Base-by-base conservation (phyloP, 2,113 vertebrate genomes). In the Gobio gobio region DNA sequence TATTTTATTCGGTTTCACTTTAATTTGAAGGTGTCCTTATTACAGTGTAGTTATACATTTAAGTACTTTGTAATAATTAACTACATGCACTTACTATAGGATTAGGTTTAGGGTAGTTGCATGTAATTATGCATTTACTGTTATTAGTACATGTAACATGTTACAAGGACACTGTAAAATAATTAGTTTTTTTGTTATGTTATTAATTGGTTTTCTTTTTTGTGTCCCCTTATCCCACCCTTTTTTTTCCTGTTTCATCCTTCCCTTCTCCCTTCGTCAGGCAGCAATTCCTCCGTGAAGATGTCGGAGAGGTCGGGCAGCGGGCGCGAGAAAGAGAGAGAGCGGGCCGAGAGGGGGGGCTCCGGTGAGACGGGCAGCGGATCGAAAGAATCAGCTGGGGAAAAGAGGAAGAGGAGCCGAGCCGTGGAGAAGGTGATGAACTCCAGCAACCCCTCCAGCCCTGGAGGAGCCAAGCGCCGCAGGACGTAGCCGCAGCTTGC, bases 371-470 rank as follows among this genome's bases (percentile, higher is more conserved):
- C 93, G 33, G 94, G 93, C 1, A 96, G 85, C 20, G 91, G 76
- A 29, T 61, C 64, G 4, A 97, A 96, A 75, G 98, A 97, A 88
- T 96, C 97, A 86, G 95, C 95, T 0, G 93, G 92, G 3, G 98
- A 98, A 91, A 99, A 98, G 92, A 96, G 96, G 91, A 99, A 99
- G 87, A 96, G 97, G 91, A 98, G 95, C 90, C 94, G 98, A 78
- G 95, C 94, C 10, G 95, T 97, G 0, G 98, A 98, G 87, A 99
- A 98, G 86, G 96, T 97, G 54, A 91, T 97, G 66, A 96, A 94
- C 0, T 95, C 97, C 18, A 96, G 96, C 89, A 98, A 98, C 86
- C 98, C 97, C 0, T 97, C 97, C 73, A 99, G 98, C 77, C 97
- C 97, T 0, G 97, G 97, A 0, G 97, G 97, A 13, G 91, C 91